Evolutionary conservation across 2,797 vertebrate species (phyloP).

Genomic region (Sebastiscus albofasciatus): DNA sequence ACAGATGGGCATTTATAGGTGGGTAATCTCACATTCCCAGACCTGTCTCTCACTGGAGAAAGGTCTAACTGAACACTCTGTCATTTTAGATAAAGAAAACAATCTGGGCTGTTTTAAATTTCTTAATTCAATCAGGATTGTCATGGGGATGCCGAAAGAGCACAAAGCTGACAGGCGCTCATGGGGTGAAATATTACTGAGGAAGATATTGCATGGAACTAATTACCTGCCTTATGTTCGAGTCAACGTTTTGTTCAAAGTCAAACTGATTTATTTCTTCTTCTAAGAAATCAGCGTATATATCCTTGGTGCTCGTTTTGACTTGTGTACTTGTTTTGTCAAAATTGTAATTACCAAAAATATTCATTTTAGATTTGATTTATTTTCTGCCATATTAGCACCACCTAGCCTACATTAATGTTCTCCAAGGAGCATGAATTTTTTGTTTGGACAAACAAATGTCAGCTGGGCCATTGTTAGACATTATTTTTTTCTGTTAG

Average conservation of each 20-base stretch:
- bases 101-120: background rate
- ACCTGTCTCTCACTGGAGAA: background rate
- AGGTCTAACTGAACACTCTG: background rate
- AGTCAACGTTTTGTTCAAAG: background rate
- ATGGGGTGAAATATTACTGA: background rate
- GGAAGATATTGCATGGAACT: background rate
- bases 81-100: constrained; percentile 15
- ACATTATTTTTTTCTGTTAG: no score
- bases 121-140: constrained; percentile 16
- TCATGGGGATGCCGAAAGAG: background rate
- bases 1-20: constrained; percentile 6
- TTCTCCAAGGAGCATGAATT: background rate
- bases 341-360: background rate
- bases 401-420: background rate
- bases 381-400: background rate
- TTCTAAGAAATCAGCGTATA: background rate
- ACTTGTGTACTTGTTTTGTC: background rate
- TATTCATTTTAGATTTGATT: background rate
- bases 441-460: background rate
- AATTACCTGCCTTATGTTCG: background rate
- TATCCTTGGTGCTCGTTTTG: background rate
- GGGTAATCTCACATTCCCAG: constrained; percentile 30
- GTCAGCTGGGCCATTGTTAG: background rate
- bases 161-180: constrained; percentile 2
- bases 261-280: background rate